Base-by-base conservation (phyloP, 2,113 vertebrate genomes). In the Accipiter virgatus region DNA sequence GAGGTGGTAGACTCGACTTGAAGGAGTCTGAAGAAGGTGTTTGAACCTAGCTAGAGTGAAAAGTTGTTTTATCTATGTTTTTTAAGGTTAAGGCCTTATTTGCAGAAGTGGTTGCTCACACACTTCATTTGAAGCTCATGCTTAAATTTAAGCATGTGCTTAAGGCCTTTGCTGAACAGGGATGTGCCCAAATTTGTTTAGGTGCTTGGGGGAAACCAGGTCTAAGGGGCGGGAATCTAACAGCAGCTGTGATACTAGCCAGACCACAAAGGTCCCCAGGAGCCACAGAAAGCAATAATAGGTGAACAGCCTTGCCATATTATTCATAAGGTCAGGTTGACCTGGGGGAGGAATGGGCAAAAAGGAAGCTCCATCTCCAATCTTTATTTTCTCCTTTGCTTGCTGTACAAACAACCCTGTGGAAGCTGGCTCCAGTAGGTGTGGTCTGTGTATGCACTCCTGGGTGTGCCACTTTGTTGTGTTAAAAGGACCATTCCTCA, bases 401-500 rank as follows among this genome's bases (percentile, higher is more conserved):
- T 79, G 70, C 78, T 87, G 80, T 67, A 85, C 90, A 95, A 95
- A 95, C 93, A 94, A 19, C 80, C 89, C 25, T 16, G 85, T 82
- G 82, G 94, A 93, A 95, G 89, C 52, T 91, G 94, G 89, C 88
- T 95, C 65, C 74, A 59, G 95, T 62, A 95, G 92, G 93, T 97
- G 90, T 85, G 91, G 90, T 92, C 71, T 90, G 74, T 96, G 92
- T 96, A 59, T 91, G 82, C 73, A 29, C 74, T 91, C 38, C n/a
- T 72, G 93, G 95, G 95, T 86, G 93, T 92, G 95, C 83, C 86
- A 3, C 82, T 94, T 93, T 85, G 93, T 95, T 95, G 82, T 91
- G 97, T 88, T 96, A 95, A 96, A 96, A 95, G 82, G 93, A 96
- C 96, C 91, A 81, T 96, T 97, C 93, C 80, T 97, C 94, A 92